phyloP scores from a whole-genome alignment of 2,797 vertebrate species.

The Rhincodon typus region DNA sequence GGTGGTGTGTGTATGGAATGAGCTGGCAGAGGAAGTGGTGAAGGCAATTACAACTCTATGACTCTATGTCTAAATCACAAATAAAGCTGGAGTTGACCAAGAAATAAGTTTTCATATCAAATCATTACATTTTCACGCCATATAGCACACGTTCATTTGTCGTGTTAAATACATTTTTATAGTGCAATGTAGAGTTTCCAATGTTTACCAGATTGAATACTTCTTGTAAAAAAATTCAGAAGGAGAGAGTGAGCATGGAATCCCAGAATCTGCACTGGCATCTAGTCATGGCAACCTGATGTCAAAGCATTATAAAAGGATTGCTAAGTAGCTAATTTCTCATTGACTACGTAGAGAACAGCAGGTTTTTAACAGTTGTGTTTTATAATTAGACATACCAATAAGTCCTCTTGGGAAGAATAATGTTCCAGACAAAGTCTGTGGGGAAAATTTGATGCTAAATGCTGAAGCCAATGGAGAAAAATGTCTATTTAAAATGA shows the following conservation, averaged over 20 bases:
- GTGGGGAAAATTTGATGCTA: constrained; percentile 9
- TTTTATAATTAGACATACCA: constrained; percentile 33
- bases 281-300: background rate
- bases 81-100: background rate
- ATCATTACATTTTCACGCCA: background rate
- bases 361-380: constrained; percentile 28
- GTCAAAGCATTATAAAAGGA: constrained; percentile 4
- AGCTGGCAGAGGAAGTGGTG: too few species aligned
- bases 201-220: background rate
- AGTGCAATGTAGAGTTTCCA: background rate
- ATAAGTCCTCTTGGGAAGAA: constrained; percentile 11
- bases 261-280: background rate
- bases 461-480: background rate
- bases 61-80: background rate
- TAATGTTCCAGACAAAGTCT: constrained; percentile 7
- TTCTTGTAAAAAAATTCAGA: background rate
- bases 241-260: background rate
- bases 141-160: background rate
- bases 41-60: too few species aligned
- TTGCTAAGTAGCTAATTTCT: constrained; percentile 26
- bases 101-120: background rate
- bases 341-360: background rate
- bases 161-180: background rate
- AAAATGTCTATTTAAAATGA: constrained; percentile 2
- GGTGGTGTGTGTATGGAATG: too few species aligned